Evolutionary conservation across 2,888 invertebrate species (phyloP), one percentile per base, ranked within the genome.

Genomic region (Brassicogethes aeneus): DNA sequence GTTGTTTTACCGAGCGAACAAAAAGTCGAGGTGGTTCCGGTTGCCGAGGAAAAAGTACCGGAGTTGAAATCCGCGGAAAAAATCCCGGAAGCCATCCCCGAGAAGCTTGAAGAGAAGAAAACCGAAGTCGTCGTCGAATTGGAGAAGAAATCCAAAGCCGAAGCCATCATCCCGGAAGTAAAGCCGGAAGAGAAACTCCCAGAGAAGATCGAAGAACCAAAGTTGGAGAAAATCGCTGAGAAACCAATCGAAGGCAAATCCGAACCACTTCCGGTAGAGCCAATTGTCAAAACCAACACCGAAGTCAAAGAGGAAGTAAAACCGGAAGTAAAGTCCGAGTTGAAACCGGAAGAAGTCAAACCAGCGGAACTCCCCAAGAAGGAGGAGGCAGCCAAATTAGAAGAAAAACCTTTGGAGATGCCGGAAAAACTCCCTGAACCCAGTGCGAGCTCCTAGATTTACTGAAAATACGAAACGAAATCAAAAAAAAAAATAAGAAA

Each of bases 311-410:
- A 32, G 39, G 51, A 54, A 45, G 56, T 68, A 44, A 70, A 69
- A 52, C 69, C 70, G 45, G 54, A 64, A 33, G 70, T 72, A 40
- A 50, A 67, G 14, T 59, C 61, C 3, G 59, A 69, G 1, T 59
- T 57, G 36, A 50, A 51, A 45, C 45, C 46, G 1, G 46, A 42
- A 14, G 41, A 47, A 15, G 32, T 42, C n/a, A 43, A 45, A 41
- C 53, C 60, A 1, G 17, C 46, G 1, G 48, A 59, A 14, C 46
- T 47, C n/a, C 63, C 44, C 5, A 43, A 46, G 34, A 45, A 50
- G 39, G 53, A 50, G 35, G 50, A 52, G 37, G 37, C 49, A 33
- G 36, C 43, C 16, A 52, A 55, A 46, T 40, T 40, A 10, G 40
- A 43, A 40, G 46, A 46, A 40, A 37, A 42, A 33, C 7, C 29